These are phyloP conservation scores for Cantharis nigra DNA, from an alignment of 2,888 invertebrate species.

Conservation along the genomic window DNA sequence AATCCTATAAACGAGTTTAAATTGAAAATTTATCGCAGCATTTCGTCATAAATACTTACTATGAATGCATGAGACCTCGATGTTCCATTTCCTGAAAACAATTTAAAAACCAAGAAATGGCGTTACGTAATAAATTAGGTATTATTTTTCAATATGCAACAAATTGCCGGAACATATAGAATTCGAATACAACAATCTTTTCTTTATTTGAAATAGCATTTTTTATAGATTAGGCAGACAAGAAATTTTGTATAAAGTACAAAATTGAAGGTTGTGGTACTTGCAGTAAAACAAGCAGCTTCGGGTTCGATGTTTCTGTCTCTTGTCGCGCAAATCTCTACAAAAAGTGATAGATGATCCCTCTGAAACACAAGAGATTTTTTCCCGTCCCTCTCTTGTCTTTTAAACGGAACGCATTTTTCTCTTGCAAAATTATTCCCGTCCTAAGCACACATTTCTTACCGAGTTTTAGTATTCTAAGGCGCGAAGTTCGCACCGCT, in stretches of 20 bases:
- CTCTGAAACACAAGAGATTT: constrained; percentile 49
- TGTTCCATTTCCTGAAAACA: constrained; percentile 31
- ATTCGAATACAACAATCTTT: constrained; percentile 16
- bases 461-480: constrained; percentile 51
- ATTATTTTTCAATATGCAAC: constrained; percentile 30
- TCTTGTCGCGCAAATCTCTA: constrained; percentile 42
- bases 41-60: constrained; percentile 27
- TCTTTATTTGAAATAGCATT: constrained; percentile 20
- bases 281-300: constrained; percentile 11
- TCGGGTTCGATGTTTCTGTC: constrained; percentile 30
- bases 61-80: constrained; percentile 28
- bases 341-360: constrained; percentile 54
- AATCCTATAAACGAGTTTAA: constrained; percentile 31
- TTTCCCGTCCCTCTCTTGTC: constrained; percentile 41
- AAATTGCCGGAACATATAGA: constrained; percentile 21
- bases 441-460: constrained; percentile 54
- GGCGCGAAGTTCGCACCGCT: constrained; percentile 50
- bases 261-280: constrained; percentile 11
- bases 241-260: neutral
- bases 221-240: constrained; percentile 14
- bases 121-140: constrained; percentile 27
- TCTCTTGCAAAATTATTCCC: constrained; percentile 51
- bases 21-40: constrained; percentile 30
- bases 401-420: constrained; percentile 50
- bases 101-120: constrained; percentile 29